Evolutionary conservation across 1,140 invertebrate genomes (phyloP), one percentile per base, ranked within the genome.

Genomic region (Onthophagus taurus): DNA sequence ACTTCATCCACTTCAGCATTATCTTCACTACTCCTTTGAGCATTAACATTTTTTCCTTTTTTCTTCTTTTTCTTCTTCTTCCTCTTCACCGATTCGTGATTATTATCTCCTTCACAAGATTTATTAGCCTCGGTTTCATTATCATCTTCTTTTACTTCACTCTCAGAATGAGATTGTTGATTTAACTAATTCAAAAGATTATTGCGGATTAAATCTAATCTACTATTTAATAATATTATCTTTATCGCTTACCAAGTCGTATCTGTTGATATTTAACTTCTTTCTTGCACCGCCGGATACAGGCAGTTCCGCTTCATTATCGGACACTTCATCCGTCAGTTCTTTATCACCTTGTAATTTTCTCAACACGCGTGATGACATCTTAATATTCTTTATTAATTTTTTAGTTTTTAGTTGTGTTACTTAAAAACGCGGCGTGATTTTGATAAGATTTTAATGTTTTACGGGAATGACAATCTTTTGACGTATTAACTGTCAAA

Each of bases 1-100:
- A 88, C 74, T 64, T 89, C 85, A 67, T 84, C 81, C 58, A 74
- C 68, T 51, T 78, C 76, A 21, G 73, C 64, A 57, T 76, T 76
- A 51, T 80, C 74, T 56, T 80, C 72, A 61, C 72, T 71, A 49
- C 71, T 75, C 47, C 69, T 65, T 50, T 74, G 66, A 51, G 70
- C 66, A 53, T 60, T 64, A 45, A 60, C 58, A 14, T 64, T 60
- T 55, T 73, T 71, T 23, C 61, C 63, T 51, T 71, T 75, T 51
- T 72, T 73, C 55, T 75, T 79, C 56, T 79, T 81, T 55, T 80
- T 82, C 53, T 75, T 80, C 51, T 75, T 81, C 49, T 74, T 77
- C 41, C 71, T 68, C 29, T 71, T 69, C 9, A 65, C 59, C 23
- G 65, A 62, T 45, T 74, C 52, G 41, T 68, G 63, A 35, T 52